Conservation (phyloP, 2,888 invertebrate species). For the Philereme vetulata region DNA sequence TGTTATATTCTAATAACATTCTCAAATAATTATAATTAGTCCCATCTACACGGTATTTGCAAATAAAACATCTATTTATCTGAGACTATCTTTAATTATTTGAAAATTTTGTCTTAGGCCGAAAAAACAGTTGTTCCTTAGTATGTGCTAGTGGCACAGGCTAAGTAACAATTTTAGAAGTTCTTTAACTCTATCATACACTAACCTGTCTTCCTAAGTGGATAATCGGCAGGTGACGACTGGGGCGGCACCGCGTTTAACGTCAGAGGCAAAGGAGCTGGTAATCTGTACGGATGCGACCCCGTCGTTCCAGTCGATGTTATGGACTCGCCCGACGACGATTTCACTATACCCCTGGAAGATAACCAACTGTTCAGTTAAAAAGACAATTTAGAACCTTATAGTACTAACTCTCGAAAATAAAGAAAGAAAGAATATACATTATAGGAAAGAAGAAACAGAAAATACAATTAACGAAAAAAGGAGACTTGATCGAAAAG, state of each 20-base stretch:
- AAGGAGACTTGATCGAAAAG: too few species aligned
- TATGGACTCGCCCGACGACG: constrained; percentile 86
- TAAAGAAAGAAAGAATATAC: too few species aligned
- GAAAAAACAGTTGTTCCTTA: too few species aligned
- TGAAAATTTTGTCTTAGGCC: too few species aligned
- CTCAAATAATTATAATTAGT: background rate
- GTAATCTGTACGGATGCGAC: constrained; percentile 88
- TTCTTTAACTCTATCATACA: constrained; percentile 9
- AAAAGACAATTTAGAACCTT: too few species aligned
- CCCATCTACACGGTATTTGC: too few species aligned
- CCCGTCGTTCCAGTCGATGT: constrained; percentile 82
- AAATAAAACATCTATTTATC: too few species aligned
- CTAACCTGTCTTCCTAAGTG: constrained; percentile 96
- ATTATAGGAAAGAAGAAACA: too few species aligned
- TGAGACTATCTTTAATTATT: too few species aligned
- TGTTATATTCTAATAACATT: constrained; percentile 1
- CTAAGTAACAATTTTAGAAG: too few species aligned
- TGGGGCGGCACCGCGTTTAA: constrained; percentile 66
- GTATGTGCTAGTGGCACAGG: too few species aligned
- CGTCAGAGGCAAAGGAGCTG: constrained; percentile 81
- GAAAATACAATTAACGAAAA: background rate
- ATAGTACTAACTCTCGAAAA: too few species aligned
- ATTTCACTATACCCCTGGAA: constrained; percentile 85
- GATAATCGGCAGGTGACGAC: constrained; percentile 88
- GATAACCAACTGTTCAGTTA: constrained; percentile 2